These are phyloP conservation scores for Andrena hattorfiana DNA, from an alignment of 2,888 invertebrate genomes.

Conservation along the genomic window DNA sequence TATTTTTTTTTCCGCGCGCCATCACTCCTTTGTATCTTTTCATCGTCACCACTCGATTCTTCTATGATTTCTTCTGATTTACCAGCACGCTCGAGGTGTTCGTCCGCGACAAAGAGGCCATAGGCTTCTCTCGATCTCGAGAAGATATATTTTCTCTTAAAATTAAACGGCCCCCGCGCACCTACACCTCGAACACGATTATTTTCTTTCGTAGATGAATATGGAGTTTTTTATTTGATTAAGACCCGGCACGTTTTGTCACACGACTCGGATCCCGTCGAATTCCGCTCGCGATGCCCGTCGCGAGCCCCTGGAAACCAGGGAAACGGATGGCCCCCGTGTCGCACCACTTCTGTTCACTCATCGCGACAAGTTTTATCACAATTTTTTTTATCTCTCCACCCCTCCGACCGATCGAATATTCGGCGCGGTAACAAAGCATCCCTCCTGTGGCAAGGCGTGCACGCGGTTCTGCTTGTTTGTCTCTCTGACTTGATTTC, in stretches of 20 bases:
- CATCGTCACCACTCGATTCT: conserved; percentile 43
- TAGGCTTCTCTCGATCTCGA: neutral
- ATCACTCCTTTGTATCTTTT: conserved; percentile 48
- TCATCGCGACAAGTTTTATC: too few relatives aligned
- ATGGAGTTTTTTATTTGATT: conserved; percentile 63
- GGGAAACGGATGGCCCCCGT: neutral
- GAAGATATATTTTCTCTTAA: neutral
- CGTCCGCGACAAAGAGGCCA: neutral
- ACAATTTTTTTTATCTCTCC: too few relatives aligned
- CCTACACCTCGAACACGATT: conserved; percentile 43
- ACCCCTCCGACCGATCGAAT: too few relatives aligned
- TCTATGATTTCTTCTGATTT: conserved; percentile 33
- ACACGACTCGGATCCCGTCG: conserved; percentile 20
- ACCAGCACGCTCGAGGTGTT: conserved; percentile 28
- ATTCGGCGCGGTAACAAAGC: neutral
- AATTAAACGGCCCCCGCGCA: neutral
- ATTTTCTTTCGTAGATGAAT: conserved; percentile 51
- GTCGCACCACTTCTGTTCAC: too few relatives aligned
- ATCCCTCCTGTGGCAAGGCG: conserved; percentile 54
- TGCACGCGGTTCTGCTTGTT: conserved; percentile 66
- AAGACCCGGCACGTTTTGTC: conserved; percentile 70
- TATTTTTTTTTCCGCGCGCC: conserved; percentile 18
- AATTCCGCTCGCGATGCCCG: neutral
- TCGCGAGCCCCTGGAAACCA: neutral
- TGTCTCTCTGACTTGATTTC: conserved; percentile 77